phyloP scores from a whole-genome alignment of 2,888 invertebrate species.

The Frankliniella intonsa region DNA sequence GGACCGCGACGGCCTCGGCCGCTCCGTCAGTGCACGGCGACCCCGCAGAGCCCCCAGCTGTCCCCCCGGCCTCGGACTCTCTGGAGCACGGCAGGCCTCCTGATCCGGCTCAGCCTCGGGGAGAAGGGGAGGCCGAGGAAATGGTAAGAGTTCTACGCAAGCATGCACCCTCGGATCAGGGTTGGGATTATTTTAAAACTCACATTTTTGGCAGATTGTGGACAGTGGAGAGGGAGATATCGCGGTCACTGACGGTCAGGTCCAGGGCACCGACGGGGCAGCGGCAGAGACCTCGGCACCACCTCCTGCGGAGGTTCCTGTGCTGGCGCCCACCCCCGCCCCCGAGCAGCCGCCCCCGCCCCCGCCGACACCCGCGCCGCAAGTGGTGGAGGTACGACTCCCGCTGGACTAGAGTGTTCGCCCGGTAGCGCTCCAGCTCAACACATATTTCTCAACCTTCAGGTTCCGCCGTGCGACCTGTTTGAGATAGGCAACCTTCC shows the following conservation, averaged over 20 bases:
- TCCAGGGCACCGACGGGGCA: background rate
- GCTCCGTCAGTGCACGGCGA: background rate
- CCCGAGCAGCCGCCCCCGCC: background rate
- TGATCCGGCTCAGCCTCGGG: background rate
- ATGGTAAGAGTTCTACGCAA: background rate
- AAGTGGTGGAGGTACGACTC: background rate
- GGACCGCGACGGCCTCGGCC: background rate
- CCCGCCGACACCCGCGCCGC: background rate
- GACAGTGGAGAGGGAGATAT: background rate
- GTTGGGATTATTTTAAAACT: no score
- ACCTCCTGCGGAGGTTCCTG: no score
- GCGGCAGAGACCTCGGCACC: no score
- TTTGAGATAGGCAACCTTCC: conserved; percentile 62
- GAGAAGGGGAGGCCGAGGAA: background rate
- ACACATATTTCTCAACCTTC: conserved; percentile 31
- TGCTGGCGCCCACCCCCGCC: background rate
- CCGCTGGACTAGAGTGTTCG: background rate
- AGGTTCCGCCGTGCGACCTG: conserved; percentile 66
- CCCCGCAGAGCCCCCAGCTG: background rate
- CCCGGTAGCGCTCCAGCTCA: background rate
- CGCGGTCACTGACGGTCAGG: background rate
- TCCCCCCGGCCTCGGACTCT: no score
- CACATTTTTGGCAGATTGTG: background rate
- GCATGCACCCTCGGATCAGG: no score
- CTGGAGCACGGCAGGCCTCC: no score